phyloP scores from a whole-genome alignment of 2,797 vertebrate species.

The Neomorphus geoffroyi region DNA sequence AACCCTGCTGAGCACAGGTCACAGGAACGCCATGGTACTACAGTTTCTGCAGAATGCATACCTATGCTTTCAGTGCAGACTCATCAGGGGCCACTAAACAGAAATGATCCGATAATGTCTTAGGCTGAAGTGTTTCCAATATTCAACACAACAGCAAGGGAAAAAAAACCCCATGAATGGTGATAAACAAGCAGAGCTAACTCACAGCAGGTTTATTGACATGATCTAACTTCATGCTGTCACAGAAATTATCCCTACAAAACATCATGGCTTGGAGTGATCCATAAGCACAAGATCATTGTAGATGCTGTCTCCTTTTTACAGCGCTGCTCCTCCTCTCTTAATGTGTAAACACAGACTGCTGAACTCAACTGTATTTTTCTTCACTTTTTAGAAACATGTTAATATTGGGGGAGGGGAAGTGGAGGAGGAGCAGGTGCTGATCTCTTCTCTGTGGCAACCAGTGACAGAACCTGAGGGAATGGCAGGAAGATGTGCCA shows the following conservation, averaged over 20 bases:
- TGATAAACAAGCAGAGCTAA: conserved; percentile 9
- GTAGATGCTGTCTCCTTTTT: not conserved
- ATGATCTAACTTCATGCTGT: not conserved
- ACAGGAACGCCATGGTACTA: not conserved
- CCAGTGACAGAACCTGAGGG: too few species aligned
- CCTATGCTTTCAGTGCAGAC: not conserved
- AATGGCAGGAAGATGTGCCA: too few species aligned
- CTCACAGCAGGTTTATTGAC: conserved; percentile 16
- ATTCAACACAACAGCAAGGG: not conserved
- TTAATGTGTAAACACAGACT: too few species aligned
- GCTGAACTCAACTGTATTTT: too few species aligned
- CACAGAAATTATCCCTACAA: conserved; percentile 16
- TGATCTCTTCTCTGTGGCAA: too few species aligned
- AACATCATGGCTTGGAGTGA: not conserved
- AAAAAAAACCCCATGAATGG: not conserved
- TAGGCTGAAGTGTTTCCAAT: not conserved
- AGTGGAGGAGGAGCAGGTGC: too few species aligned
- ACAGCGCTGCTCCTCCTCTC: too few species aligned
- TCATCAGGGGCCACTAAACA: not conserved
- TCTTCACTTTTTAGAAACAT: not conserved
- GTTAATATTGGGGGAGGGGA: not conserved
- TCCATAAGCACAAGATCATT: not conserved
- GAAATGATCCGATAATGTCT: not conserved
- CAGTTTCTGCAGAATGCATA: not conserved
- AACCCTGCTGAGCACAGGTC: not conserved